Percentiles rank a stretch among this genome's conserved stretches.
Evolutionary conservation across 2,888 invertebrate genomes (phyloP).

Genomic region (Ommatoiulus sabulosus): DNA sequence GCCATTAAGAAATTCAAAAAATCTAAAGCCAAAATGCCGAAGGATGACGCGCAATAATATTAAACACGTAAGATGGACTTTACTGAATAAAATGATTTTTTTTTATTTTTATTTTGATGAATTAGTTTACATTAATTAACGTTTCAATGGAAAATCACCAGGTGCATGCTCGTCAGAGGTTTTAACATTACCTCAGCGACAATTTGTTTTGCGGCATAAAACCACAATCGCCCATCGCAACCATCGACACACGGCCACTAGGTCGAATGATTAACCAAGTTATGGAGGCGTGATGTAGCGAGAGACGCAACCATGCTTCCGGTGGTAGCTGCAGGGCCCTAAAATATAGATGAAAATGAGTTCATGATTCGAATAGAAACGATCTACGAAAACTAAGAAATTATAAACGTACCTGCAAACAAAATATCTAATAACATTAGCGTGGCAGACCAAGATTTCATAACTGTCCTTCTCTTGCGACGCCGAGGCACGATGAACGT

Average conservation of each 20-base stretch:
- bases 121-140: not conserved
- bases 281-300: conserved; percentile 91
- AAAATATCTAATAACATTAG: conserved; percentile 96
- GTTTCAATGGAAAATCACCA: not conserved
- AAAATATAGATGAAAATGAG: conserved; percentile 60
- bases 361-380: conserved; percentile 59
- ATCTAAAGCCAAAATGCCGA: not conserved
- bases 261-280: conserved; percentile 89
- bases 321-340: conserved; percentile 97
- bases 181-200: conserved; percentile 47
- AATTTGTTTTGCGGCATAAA: conserved; percentile 84
- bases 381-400: conserved; percentile 69
- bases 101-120: not conserved
- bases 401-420: conserved; percentile 72
- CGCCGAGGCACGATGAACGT: conserved; percentile 89
- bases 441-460: conserved; percentile 95
- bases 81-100: not conserved
- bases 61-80: not conserved
- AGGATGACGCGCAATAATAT: not conserved
- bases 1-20: conserved; percentile 21
- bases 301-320: conserved; percentile 95
- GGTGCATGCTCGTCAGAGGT: not conserved
- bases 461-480: conserved; percentile 84
- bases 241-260: conserved; percentile 85
- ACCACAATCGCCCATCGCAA: conserved; percentile 88